Evolutionary conservation across 2,797 vertebrate species (phyloP), one percentile per base, ranked within the genome.

Genomic region (Danio jaintianensis): DNA sequence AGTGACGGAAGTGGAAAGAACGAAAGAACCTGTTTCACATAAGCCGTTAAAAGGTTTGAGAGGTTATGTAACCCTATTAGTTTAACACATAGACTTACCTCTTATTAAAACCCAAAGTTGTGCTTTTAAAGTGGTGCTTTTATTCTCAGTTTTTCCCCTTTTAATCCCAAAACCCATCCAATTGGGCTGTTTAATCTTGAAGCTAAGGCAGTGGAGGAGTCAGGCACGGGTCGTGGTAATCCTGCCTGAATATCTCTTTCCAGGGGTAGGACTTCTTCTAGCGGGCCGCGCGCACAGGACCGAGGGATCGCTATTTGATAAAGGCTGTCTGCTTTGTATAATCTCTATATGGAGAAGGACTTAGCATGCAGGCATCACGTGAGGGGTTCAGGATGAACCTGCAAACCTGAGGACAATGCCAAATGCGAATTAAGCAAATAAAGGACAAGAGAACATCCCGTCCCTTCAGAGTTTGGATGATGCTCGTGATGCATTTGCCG

Each of bases 81-180:
- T 83, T 83, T 67, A 82, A 82, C 83, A 78, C 52, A 74, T 56
- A 80, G 81, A 74, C 71, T 83, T 83, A 80, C 74, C 78, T 75
- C 81, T 80, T 59, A 82, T 80, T 79, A 83, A 85, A 85, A 76
- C 63, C 56, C 81, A 76, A 82, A 80, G 69, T 80, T 87, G 52
- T 83, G 81, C 76, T 75, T 82, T 84, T 80, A 75, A 87, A 84
- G 73, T 75, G 58, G 53, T 78, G 64, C 73, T 83, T 84, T 86
- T 78, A 80, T 79, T 82, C 75, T 81, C 53, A 67, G 53, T 72
- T 70, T 86, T 70, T 29, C 29, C 40, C 78, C 71, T 45, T 58
- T 84, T 80, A 86, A 87, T 86, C 86, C 86, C 81, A 66, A 80
- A 85, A 83, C 69, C 78, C 73, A 72, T 83, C 82, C 52, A 53